These are phyloP conservation scores for Cryptus armator DNA, from an alignment of 2,888 invertebrate genomes.

Conservation along the genomic window DNA sequence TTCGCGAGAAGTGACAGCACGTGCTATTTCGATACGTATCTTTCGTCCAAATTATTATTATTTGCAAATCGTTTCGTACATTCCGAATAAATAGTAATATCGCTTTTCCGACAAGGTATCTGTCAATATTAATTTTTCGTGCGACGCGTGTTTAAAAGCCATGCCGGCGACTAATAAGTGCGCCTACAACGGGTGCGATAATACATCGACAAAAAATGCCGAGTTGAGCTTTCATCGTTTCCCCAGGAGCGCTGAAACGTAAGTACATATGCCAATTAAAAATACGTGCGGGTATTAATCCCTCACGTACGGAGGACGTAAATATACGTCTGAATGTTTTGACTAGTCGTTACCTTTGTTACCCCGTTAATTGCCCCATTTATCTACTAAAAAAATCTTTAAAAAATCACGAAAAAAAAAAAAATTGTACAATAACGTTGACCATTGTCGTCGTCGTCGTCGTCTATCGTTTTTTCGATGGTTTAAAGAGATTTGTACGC, in stretches of 20 bases:
- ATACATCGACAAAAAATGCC: slow-evolving; percentile 5
- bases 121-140: background rate
- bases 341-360: no score
- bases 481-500: no score
- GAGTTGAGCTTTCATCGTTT: slow-evolving; percentile 38
- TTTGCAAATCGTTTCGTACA: background rate
- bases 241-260: slow-evolving; percentile 5
- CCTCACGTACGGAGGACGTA: no score
- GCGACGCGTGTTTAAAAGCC: background rate
- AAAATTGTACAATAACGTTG: no score
- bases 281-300: no score
- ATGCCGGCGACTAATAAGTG: slow-evolving; percentile 37
- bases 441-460: no score
- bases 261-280: background rate
- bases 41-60: background rate
- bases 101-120: background rate
- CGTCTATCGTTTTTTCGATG: no score
- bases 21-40: background rate
- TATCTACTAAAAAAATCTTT: background rate
- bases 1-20: background rate
- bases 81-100: background rate
- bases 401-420: no score
- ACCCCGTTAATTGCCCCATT: no score
- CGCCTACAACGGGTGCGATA: slow-evolving; percentile 36
- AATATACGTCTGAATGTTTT: no score